phyloP scores from a whole-genome alignment of 2,113 vertebrate species.

The Dolichallabes microphthalmus region DNA sequence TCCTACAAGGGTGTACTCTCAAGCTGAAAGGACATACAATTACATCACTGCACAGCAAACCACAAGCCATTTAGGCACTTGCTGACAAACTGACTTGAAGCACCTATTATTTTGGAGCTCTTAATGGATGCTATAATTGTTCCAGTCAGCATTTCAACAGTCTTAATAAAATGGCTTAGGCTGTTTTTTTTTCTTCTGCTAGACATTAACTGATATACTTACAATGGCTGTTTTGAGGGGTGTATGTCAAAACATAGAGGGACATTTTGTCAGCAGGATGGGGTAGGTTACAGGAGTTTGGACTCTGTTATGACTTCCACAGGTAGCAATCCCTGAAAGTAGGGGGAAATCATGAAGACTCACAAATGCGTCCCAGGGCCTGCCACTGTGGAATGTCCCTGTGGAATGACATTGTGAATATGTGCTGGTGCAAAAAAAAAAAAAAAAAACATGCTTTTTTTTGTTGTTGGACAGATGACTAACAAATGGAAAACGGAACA shows the following conservation, averaged over 20 bases:
- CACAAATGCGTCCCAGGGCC: slow-evolving; percentile 60
- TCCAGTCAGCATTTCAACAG: slow-evolving; percentile 63
- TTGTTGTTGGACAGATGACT: slow-evolving; percentile 68
- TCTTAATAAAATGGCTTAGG: slow-evolving; percentile 67
- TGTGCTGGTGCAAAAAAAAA: slow-evolving; percentile 36
- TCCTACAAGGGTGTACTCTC: slow-evolving; percentile 54
- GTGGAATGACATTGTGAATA: slow-evolving; percentile 49
- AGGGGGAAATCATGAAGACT: slow-evolving; percentile 64
- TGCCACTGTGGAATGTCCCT: slow-evolving; percentile 69
- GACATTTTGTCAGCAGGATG: slow-evolving; percentile 65
- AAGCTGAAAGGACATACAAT: slow-evolving; percentile 57
- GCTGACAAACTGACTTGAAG: slow-evolving; percentile 72
- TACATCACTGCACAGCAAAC: slow-evolving; percentile 59
- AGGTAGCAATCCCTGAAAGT: slow-evolving; percentile 68
- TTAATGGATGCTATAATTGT: slow-evolving; percentile 80
- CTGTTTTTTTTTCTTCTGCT: slow-evolving; percentile 41
- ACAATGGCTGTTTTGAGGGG: slow-evolving; percentile 73
- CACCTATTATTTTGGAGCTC: slow-evolving; percentile 70
- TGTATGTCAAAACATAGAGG: slow-evolving; percentile 78
- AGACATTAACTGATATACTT: slow-evolving; percentile 62
- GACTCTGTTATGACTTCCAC: slow-evolving; percentile 71
- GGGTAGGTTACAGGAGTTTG: slow-evolving; percentile 36
- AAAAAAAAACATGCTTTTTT: slow-evolving; percentile 35
- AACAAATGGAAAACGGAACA: slow-evolving; percentile 84
- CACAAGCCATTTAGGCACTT: slow-evolving; percentile 70